Conservation (phyloP, 2,888 invertebrate genomes). For the Brenthis hecate region DNA sequence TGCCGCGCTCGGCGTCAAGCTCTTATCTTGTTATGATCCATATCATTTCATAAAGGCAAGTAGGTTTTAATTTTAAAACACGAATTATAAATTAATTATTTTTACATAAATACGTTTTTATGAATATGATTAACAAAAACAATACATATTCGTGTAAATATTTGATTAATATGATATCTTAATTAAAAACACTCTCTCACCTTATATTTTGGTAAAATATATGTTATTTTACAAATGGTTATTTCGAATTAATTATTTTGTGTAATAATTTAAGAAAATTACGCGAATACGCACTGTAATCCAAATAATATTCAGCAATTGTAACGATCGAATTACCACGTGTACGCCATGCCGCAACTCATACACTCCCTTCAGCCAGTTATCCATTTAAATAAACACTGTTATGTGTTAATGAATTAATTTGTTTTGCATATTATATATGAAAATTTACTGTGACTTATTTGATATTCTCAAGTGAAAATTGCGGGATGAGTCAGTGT, state of each 20-base stretch:
- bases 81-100: constrained; percentile 14
- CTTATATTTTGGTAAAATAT: background rate
- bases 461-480: constrained; percentile 72
- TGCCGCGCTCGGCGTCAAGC: constrained; percentile 30
- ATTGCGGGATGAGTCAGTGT: constrained; percentile 70
- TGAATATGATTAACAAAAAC: background rate
- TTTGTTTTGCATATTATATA: constrained; percentile 25
- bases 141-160: no score
- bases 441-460: constrained; percentile 51
- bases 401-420: constrained; percentile 19
- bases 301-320: background rate
- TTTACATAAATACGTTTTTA: constrained; percentile 6
- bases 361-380: constrained; percentile 8
- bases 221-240: no score
- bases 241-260: no score
- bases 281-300: background rate
- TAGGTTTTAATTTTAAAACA: constrained; percentile 20
- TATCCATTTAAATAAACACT: constrained; percentile 15
- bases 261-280: background rate
- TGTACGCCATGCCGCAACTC: constrained; percentile 12
- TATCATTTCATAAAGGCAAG: constrained; percentile 27
- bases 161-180: no score
- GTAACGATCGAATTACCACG: constrained; percentile 16
- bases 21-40: constrained; percentile 34
- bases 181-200: background rate